Evolutionary conservation across 1,140 invertebrate species (phyloP), one percentile per base, ranked within the genome.

Genomic region (Habropoda laboriosa): DNA sequence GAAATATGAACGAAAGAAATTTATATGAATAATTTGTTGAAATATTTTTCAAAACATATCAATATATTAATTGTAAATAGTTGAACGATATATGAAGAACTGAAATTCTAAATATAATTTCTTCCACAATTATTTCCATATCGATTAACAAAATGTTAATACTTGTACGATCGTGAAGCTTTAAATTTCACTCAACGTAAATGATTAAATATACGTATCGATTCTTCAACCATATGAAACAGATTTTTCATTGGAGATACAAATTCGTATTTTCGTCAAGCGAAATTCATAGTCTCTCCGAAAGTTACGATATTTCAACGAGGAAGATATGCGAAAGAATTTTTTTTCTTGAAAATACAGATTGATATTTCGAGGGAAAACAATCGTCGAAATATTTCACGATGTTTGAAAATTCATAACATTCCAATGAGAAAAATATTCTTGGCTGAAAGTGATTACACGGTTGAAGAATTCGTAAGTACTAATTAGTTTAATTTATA

Each of bases 401-500:
- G 2, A 47, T 8, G 12, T 47, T n/a, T 32, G 1, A 66, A 49
- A 47, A 16, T 27, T 49, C 5, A 6, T 16, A 16, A n/a, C 16
- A 27, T 27, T 27, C 21, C 3, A 63, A 18, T 5, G 64, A 8
- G 64, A 16, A 16, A 51, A 67, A 24, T 67, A 35, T 51, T 67
- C 45, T 18, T 6, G 6, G 27, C n/a, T 12, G 18, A 35, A 49
- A 38, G 12, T 32, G 64, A 67, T 67, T 67, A 67, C 64, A 67
- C 64, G 64, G 45, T 67, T 24, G 45, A 67, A 67, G 30, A 30
- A 67, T 42, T 27, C 16, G 12, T 38, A 27, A 42, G 47, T 55
- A 55, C 51, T 55, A 40, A 55, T 70, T 55, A 70, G 10, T 55
- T 55, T 30, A 38, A 70, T 55, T 70, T 55, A 55, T 55, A 70